Percentiles rank a stretch among this genome's conserved stretches.
These are phyloP conservation scores for Noturus placidus DNA, from an alignment of 2,113 vertebrate genomes.

Conservation along the genomic window DNA sequence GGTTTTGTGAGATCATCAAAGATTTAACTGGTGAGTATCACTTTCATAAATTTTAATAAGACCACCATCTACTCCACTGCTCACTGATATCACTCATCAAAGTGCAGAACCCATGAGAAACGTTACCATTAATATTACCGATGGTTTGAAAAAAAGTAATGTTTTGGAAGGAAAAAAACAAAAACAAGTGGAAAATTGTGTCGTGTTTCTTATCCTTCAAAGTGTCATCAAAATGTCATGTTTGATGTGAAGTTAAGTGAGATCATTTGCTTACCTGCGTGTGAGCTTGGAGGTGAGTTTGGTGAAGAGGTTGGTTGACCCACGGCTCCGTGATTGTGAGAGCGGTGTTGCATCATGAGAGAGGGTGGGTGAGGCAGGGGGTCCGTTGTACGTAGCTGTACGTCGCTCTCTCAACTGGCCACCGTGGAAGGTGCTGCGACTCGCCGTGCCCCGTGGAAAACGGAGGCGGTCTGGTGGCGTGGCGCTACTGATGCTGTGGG, in stretches of 20 bases:
- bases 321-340: constrained; percentile 79
- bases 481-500: constrained; percentile 79
- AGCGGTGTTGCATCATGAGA: constrained; percentile 80
- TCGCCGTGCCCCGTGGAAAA: constrained; percentile 81
- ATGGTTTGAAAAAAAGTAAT: background rate
- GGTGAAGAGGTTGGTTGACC: constrained; percentile 88
- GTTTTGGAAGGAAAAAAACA: background rate
- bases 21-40: background rate
- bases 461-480: constrained; percentile 80
- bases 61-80: background rate
- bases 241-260: background rate
- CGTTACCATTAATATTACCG: background rate
- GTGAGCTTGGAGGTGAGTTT: constrained; percentile 93
- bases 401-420: constrained; percentile 88
- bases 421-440: constrained; percentile 91
- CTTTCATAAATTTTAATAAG: background rate
- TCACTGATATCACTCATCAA: background rate
- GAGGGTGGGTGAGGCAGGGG: constrained; percentile 80
- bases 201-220: background rate
- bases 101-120: background rate
- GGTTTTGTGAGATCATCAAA: background rate
- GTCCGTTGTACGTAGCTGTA: constrained; percentile 76
- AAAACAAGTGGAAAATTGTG: background rate
- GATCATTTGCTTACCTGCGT: constrained; percentile 78
- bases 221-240: background rate